Evolutionary conservation across 2,888 invertebrate genomes (phyloP), one percentile per base, ranked within the genome.

Genomic region (Tipula unca): DNA sequence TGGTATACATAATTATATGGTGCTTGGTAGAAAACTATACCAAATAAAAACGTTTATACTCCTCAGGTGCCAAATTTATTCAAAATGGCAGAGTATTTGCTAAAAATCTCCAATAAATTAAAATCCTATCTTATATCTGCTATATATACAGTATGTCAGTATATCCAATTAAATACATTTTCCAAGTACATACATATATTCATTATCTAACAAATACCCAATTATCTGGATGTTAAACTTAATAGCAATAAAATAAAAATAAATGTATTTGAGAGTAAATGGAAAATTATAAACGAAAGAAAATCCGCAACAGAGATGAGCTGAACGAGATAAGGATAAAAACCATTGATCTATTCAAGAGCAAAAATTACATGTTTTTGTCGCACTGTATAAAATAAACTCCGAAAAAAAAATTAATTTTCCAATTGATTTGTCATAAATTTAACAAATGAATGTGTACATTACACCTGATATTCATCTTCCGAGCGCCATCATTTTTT

Each of bases 221-320:
- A 83, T 83, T 83, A 83, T 83, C 83, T 83, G 83, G 83, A 83
- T 83, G 83, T 35, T 83, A 83, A 83, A 83, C 83, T 83, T 83
- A 83, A 83, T 83, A 17, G 83, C 83, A 83, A 83, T 83, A 83
- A 83, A 83, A 83, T 83, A 35, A 83, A 83, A 83, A 83, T 29
- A 83, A 83, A 83, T 69, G 69, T 69, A 69, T 69, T 25, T 69
- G 25, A 25, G 25, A 25, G 69, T 69, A 69, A 69, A 69, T 69
- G 69, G 25, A 69, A 69, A 69, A 69, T 69, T 69, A 20, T 69
- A 69, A 69, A 69, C 69, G 69, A 69, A 69, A 69, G 69, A 69
- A 69, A 69, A 69, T 69, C 69, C 69, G 17, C 10, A 20, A 69
- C 10, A 25, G 69, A 69, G 69, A 69, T 69, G 69, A 69, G 69